Evolutionary conservation across 2,113 vertebrate species (phyloP), one percentile per base, ranked within the genome.

Genomic region (Silurus asotus): DNA sequence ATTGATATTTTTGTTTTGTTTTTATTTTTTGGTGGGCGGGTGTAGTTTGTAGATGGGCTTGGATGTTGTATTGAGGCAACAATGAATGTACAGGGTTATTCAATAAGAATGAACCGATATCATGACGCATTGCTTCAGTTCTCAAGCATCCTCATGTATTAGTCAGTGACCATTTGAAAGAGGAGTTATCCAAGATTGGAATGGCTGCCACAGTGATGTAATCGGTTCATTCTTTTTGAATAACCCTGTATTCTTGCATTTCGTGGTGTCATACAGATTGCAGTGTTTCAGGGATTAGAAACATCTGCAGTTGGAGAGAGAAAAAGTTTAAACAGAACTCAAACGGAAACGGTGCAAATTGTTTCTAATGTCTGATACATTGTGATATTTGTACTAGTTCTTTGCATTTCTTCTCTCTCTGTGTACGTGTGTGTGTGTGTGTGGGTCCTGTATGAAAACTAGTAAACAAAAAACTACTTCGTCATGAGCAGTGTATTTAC

Each of bases 1-100:
- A 86, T 88, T 72, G 9, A 25, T 7, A 11, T 20, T 53, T 84
- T 53, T 67, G 59, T 79, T 72, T 23, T 23, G 2, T 70, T 23
- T 49, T 0, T 49, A 10, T 19, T 9, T 45, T 70, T 70, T 67
- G 10, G 23, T 0, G 62, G 20, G 62, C 2, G 13, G 65, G 45
- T 61, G 58, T 85, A 79, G 62, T 79, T 1, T 78, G 83, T 85
- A 17, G 23, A 80, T n/a, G 28, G 25, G 17, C 6, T 80, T 77
- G 19, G 48, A 67, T 61, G 75, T 45, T 69, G 75, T 19, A 14
- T n/a, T 69, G 19, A 37, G 61, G 61, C 25, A 69, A 48, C 61
- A n/a, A 13, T 58, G 6, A 85, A 67, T 37, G 28, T 37, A 37
- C 37, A 37, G 37, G 37, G 37, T 37, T 37, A 37, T 37, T 37